Base-by-base conservation (phyloP, 2,888 invertebrate genomes). In the Piscicola geometra region DNA sequence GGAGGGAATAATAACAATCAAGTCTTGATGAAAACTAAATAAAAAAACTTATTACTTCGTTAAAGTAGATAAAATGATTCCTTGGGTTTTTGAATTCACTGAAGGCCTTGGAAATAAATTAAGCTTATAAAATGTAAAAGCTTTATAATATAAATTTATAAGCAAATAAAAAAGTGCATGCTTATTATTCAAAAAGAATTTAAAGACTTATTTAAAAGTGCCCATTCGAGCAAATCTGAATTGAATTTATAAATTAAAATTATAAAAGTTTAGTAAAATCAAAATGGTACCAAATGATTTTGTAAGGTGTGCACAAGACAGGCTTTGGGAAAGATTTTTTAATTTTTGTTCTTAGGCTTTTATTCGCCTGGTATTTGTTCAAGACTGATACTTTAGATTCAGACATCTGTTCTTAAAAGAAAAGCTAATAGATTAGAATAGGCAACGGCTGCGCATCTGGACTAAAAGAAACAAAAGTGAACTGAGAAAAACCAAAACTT, bases 241-340 rank as follows among this genome's bases (percentile, higher is more conserved):
- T n/a, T n/a, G n/a, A n/a, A n/a, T n/a, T n/a, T n/a, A n/a, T n/a
- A n/a, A n/a, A 68, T 32, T n/a, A 32, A 68, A 33, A 30, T 68
- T 3, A 68, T 28, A 9, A 32, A 12, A 30, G 12, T 30, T 68
- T 30, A 30, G 32, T 32, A 5, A 28, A 9, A 64, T 25, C 9
- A n/a, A 9, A 64, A 28, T 32, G 32, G 25, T 30, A 73, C 73
- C 73, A 73, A 25, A 35, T n/a, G 35, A 73, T 73, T 35, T 73
- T 64, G 30, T 73, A 64, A 18, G 73, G 60, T 60, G 60, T 25
- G 33, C 73, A 73, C n/a, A 73, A n/a, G 15, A 73, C 73, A 9
- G 73, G 64, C 33, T 73, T 73, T n/a, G 73, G 73, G 33, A 73
- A 33, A 52, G 60, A 73, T 56, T 73, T 73, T 33, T 60, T 73